These are phyloP conservation scores for Zapus hudsonius DNA, from an alignment of 2,113 vertebrate species.

Conservation along the genomic window DNA sequence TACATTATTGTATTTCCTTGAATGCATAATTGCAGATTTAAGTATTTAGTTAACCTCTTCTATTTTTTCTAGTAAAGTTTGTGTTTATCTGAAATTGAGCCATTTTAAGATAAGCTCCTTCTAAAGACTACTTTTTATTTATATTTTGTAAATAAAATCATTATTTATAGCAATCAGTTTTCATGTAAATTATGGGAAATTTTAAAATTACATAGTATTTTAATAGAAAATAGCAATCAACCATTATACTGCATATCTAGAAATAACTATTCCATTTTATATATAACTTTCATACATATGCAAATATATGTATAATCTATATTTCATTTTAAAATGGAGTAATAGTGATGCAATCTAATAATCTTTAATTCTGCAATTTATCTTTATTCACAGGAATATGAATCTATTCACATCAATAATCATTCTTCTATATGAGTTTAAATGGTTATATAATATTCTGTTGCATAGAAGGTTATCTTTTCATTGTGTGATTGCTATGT, in stretches of 20 bases:
- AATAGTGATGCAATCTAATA: not conserved
- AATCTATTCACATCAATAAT: not conserved
- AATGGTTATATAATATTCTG: not conserved
- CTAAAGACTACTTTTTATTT: not conserved
- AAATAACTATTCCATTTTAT: not conserved
- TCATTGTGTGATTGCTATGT: not conserved
- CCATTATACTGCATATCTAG: not conserved
- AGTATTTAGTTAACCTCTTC: not conserved
- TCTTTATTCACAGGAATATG: not conserved
- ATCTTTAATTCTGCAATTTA: not conserved
- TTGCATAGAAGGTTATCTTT: not conserved
- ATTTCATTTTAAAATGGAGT: not conserved
- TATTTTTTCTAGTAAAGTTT: not conserved
- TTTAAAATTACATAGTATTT: not conserved
- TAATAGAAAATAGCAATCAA: not conserved
- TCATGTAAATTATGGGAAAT: not conserved
- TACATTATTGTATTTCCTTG: not conserved
- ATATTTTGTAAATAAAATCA: conserved; percentile 12
- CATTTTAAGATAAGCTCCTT: not conserved
- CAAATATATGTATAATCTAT: not conserved
- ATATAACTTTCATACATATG: not conserved
- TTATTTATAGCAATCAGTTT: not conserved
- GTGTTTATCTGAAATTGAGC: not conserved
- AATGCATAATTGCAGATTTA: not conserved
- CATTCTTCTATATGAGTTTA: not conserved